Conservation (phyloP, 2,113 vertebrate species). For the Oryzias curvinotus region DNA sequence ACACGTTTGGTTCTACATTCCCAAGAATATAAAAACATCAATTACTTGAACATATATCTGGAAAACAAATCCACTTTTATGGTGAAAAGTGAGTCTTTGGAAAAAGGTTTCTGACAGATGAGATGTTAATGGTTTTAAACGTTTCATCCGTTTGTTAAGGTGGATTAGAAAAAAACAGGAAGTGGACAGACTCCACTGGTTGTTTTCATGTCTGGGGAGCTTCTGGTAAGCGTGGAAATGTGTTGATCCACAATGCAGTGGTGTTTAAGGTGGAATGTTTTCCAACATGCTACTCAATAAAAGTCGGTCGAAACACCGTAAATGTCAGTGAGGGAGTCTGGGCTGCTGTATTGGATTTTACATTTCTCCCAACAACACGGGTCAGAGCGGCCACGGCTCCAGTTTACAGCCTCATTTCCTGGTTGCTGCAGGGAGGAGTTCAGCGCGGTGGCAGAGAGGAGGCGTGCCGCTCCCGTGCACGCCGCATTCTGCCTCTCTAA, state of each 20-base stretch:
- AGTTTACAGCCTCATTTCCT: conserved; percentile 40
- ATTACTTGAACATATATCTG: too few relatives aligned
- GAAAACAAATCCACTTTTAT: too few relatives aligned
- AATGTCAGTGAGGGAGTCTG: background rate
- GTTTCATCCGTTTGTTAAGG: too few relatives aligned
- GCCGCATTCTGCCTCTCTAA: conserved; percentile 4
- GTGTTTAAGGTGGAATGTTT: background rate
- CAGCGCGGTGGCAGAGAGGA: conserved; percentile 22
- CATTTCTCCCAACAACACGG: background rate
- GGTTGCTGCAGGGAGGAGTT: conserved; percentile 9
- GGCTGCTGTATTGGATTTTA: background rate
- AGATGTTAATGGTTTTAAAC: too few relatives aligned
- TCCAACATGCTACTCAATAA: background rate
- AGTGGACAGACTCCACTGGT: too few relatives aligned
- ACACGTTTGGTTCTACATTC: too few relatives aligned
- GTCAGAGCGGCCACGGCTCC: background rate
- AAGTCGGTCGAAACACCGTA: background rate
- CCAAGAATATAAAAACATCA: too few relatives aligned
- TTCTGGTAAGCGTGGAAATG: too few relatives aligned
- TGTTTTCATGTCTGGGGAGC: too few relatives aligned
- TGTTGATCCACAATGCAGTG: background rate
- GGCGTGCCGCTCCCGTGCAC: background rate
- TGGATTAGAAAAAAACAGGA: too few relatives aligned
- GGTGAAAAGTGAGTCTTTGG: too few relatives aligned
- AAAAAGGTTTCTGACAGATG: too few relatives aligned